Base-by-base conservation (phyloP, 2,113 vertebrate genomes). In the Trachemys scripta region DNA sequence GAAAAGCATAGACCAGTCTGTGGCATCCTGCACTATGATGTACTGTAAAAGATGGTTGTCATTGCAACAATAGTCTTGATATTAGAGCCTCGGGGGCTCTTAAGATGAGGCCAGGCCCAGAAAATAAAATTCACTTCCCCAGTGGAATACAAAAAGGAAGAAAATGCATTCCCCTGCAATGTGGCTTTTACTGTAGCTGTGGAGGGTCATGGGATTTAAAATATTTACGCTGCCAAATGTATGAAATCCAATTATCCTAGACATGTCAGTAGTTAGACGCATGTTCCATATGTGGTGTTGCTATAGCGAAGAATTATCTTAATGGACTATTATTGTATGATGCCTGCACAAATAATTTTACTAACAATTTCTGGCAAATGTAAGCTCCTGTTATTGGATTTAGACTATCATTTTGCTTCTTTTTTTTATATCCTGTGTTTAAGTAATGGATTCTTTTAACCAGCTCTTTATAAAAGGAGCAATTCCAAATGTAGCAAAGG, bases 131-230 rank as follows among this genome's bases (percentile, higher is more conserved):
- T 56, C 79, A 1, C 1, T 94, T 95, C 49, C 56, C 82, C 16
- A 80, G 8, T 35, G 22, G 80, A 89, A 84, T 53, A 85, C n/a
- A 90, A 81, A 90, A 56, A 86, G 62, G 80, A 85, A 90, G 38
- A 90, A 88, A 94, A 85, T 54, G 45, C 20, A 38, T 90, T 95
- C 62, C 92, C 53, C 38, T 94, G 81, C 80, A 91, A 54, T 88
- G 54, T 94, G 10, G 5, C 89, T 95, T 96, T 95, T 93, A 79
- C 72, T 82, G 72, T 85, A 95, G 42, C 79, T 90, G 31, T 85
- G 65, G 65, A 75, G 92, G 49, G 75, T 95, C 81, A 89, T 79
- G 50, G n/a, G 75, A 72, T 89, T 95, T 95, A 96, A 96, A 97
- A 93, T 95, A 94, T 96, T 96, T 94, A 93, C 75, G 47, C 27